Base-by-base conservation (phyloP, 2,888 invertebrate species). In the Molorchus minor region DNA sequence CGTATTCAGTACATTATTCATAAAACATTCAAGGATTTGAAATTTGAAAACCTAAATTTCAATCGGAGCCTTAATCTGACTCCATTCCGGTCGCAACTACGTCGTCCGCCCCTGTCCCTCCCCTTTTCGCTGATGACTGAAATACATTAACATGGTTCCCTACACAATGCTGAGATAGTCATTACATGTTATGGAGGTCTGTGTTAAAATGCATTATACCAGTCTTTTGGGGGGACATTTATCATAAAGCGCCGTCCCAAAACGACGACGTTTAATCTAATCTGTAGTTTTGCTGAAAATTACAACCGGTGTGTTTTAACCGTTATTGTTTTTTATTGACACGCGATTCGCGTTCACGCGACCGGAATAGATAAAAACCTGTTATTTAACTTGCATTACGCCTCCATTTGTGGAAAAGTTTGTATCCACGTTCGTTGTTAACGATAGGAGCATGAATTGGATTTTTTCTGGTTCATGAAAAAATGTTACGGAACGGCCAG, bases 111-210 rank as follows among this genome's bases (percentile, higher is more conserved):
- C 62, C 53, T 60, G 40, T 56, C 54, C 56, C 56, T 66, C 69
- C 67, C 68, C 70, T 71, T 75, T 72, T 69, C 60, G 72, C 71
- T 75, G 75, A 76, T 76, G 75, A 74, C 75, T 72, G 74, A 78
- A 79, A 77, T 75, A 75, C 78, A 79, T 79, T 79, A 79, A 76
- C 74, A 77, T 77, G 76, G 74, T 75, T 74, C 75, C 77, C 75
- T 63, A 72, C 76, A 75, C 72, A 75, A 74, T 74, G 75, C 75
- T 73, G 77, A 76, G 74, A 74, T 71, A 72, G 77, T 77, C 77
- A 78, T 78, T 78, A 78, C 76, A 76, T 72, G 77, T 75, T 76
- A 77, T 77, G 77, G 76, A 77, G 74, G 76, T 73, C 75, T 65
- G 71, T 69, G 75, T 75, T 76, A 76, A 76, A 77, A 75, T 71